Conservation (phyloP, 2,888 invertebrate genomes). For the Lysandra coridon region DNA sequence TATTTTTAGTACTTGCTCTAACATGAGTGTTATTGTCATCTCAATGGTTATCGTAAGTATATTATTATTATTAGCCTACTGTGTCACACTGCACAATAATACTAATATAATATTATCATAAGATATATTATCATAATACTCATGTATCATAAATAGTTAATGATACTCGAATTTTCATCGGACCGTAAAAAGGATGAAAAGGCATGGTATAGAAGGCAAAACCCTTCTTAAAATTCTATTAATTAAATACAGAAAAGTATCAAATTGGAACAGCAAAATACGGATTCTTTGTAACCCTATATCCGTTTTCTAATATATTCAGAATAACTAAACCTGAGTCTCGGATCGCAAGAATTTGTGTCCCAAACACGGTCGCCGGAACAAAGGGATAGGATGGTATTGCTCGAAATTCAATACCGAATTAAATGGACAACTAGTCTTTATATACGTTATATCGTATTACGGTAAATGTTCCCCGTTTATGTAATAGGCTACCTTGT, state of each 20-base stretch:
- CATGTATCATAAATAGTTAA: neutral
- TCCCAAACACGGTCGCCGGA: constrained; percentile 33
- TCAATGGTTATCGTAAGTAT: no score
- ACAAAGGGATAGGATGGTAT: constrained; percentile 40
- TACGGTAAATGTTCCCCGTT: constrained; percentile 21
- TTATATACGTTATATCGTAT: constrained; percentile 31
- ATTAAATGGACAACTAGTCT: constrained; percentile 34
- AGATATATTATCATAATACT: no score
- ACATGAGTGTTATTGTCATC: no score
- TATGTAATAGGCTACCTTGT: constrained; percentile 24
- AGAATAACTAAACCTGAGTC: constrained; percentile 21
- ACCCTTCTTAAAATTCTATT: neutral
- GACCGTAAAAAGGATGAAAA: neutral
- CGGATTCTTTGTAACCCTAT: neutral
- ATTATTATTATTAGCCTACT: no score
- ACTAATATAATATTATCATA: no score
- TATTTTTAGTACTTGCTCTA: neutral
- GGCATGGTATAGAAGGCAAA: neutral
- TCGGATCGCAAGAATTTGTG: constrained; percentile 37
- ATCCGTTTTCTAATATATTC: constrained; percentile 6
- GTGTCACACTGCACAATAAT: no score
- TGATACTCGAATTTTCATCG: neutral
- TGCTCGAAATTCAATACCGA: constrained; percentile 41
- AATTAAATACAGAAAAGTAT: constrained; percentile 3
- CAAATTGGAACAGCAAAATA: neutral